Evolutionary conservation across 2,888 invertebrate genomes (phyloP).

Genomic region (Steromphala cineraria): DNA sequence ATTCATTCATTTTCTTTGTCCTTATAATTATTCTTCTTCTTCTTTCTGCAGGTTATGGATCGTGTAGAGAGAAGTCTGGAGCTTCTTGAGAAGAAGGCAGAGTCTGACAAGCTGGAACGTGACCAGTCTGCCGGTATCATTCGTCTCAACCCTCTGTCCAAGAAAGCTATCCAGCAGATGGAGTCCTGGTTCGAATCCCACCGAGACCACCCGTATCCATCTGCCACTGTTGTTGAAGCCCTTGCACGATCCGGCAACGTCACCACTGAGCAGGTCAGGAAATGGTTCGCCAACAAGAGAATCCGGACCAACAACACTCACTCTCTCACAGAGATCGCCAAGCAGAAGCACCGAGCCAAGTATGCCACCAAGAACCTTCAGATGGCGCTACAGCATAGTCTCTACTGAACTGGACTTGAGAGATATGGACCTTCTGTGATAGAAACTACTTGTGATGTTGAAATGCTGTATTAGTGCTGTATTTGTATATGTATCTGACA

Average conservation of each 20-base stretch:
- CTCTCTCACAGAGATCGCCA: constrained; percentile 57
- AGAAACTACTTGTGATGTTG: no score
- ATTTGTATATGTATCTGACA: no score
- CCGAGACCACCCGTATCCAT: constrained; percentile 64
- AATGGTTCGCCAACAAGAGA: constrained; percentile 70
- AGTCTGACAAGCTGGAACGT: constrained; percentile 15
- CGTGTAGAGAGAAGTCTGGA: background rate
- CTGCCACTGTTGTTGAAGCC: constrained; percentile 40
- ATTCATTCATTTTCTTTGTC: background rate
- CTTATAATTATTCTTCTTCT: background rate
- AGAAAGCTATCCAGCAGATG: constrained; percentile 46
- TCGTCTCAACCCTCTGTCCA: constrained; percentile 48
- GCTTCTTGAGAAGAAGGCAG: constrained; percentile 44
- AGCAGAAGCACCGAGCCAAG: constrained; percentile 50
- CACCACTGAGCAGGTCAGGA: constrained; percentile 63
- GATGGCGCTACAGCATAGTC: no score
- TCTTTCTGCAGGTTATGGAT: constrained; percentile 8
- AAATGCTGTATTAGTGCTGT: no score
- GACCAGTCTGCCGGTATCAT: background rate
- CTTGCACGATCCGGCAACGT: constrained; percentile 54
- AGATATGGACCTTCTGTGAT: no score
- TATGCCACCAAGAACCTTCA: constrained; percentile 21
- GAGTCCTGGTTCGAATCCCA: constrained; percentile 61
- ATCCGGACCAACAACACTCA: constrained; percentile 62
- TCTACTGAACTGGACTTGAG: no score